phyloP scores from a whole-genome alignment of 2,888 invertebrate genomes.

The Catocala fraxini region DNA sequence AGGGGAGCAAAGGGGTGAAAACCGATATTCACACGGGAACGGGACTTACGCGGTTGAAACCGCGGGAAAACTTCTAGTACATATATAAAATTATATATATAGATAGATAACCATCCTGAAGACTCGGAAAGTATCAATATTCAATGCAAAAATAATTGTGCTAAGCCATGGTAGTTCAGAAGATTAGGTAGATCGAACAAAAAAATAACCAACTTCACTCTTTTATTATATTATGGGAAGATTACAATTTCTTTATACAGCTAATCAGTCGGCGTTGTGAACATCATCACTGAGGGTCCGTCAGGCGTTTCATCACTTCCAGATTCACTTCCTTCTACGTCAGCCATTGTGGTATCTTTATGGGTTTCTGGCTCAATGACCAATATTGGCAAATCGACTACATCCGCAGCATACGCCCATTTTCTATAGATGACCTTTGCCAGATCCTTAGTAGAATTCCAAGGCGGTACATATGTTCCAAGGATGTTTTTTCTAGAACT shows the following conservation, averaged over 20 bases:
- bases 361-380: constrained; percentile 53
- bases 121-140: no score
- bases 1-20: no score
- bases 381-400: constrained; percentile 69
- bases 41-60: no score
- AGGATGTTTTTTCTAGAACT: background rate
- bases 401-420: constrained; percentile 70
- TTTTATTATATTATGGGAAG: background rate
- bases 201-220: no score
- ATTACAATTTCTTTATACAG: background rate
- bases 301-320: constrained; percentile 41
- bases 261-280: constrained; percentile 50
- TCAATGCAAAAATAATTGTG: no score
- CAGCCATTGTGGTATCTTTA: constrained; percentile 60
- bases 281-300: constrained; percentile 48
- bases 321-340: constrained; percentile 44
- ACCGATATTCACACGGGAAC: no score
- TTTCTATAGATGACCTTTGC: constrained; percentile 68
- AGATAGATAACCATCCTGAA: no score
- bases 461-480: background rate
- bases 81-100: no score
- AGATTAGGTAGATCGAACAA: no score
- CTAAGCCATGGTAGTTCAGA: no score
- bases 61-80: no score
- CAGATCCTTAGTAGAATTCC: constrained; percentile 29